Evolutionary conservation across 2,113 vertebrate species (phyloP).

Genomic region (Chaetodon trifascialis): DNA sequence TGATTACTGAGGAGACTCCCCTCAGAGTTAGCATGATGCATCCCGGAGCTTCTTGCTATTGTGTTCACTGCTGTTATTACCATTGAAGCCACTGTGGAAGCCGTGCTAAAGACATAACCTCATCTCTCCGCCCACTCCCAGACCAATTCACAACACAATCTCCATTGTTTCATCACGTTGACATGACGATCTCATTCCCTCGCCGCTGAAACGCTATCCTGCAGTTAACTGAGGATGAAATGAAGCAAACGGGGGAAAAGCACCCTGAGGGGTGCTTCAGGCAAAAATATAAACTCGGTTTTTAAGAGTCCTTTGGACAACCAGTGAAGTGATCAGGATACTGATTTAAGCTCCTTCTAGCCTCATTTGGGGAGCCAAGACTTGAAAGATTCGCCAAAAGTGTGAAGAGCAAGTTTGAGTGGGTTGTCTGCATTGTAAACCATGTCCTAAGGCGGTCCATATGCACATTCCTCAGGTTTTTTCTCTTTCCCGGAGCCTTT

Average conservation of each 20-base stretch:
- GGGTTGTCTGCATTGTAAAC: constrained; percentile 55
- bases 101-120: constrained; percentile 68
- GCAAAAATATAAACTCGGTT: constrained; percentile 50
- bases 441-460: constrained; percentile 64
- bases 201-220: constrained; percentile 40
- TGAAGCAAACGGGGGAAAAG: constrained; percentile 35
- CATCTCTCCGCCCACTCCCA: constrained; percentile 60
- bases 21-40: neutral
- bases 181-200: constrained; percentile 54
- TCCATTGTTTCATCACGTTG: constrained; percentile 63
- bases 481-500: constrained; percentile 39
- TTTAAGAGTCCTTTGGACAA: constrained; percentile 40
- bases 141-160: constrained; percentile 54
- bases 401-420: constrained; percentile 47
- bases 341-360: constrained; percentile 43
- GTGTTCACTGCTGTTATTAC: constrained; percentile 54
- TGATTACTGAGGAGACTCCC: constrained; percentile 28
- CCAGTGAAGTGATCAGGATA: neutral
- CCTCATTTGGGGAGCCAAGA: constrained; percentile 34
- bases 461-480: constrained; percentile 54
- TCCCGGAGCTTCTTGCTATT: constrained; percentile 20
- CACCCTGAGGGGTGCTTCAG: constrained; percentile 32
- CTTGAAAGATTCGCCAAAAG: constrained; percentile 60
- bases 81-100: constrained; percentile 36
- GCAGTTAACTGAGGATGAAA: constrained; percentile 48